A percentile compares a stretch with the other conserved stretches of the same genome.
phyloP scores from a whole-genome alignment of 2,888 invertebrate genomes.

The Phaedon cochleariae region DNA sequence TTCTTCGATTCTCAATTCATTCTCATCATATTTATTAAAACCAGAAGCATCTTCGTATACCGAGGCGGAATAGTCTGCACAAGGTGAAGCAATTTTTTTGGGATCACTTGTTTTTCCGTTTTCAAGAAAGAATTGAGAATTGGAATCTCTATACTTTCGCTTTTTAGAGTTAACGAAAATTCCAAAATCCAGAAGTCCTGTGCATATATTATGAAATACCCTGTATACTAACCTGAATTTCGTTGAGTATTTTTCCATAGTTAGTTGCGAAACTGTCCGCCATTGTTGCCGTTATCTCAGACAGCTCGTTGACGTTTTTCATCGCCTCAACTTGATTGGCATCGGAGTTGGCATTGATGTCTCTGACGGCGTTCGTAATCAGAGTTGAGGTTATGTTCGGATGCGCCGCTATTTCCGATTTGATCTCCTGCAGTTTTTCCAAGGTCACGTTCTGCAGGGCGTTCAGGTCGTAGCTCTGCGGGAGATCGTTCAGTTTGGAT shows the following conservation, averaged over 20 bases:
- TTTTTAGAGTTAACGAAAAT: too few relatives aligned
- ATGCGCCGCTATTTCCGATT: constrained; percentile 19
- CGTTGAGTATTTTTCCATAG: constrained; percentile 64
- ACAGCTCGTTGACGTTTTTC: constrained; percentile 50
- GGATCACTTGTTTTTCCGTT: too few relatives aligned
- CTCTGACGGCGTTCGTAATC: constrained; percentile 37
- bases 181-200: too few relatives aligned
- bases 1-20: too few relatives aligned
- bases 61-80: too few relatives aligned
- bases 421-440: constrained; percentile 41
- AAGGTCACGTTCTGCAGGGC: constrained; percentile 69
- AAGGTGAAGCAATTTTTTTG: too few relatives aligned
- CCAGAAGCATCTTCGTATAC: too few relatives aligned
- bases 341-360: constrained; percentile 43
- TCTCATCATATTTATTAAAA: too few relatives aligned
- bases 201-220: too few relatives aligned
- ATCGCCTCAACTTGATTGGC: constrained; percentile 49
- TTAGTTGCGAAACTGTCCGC: constrained; percentile 66
- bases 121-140: too few relatives aligned
- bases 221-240: constrained; percentile 50
- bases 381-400: constrained; percentile 24
- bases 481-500: constrained; percentile 56
- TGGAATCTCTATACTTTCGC: too few relatives aligned
- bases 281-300: constrained; percentile 68
- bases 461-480: constrained; percentile 66